These are phyloP conservation scores for Cantharis rufa DNA, from an alignment of 2,888 invertebrate genomes.

Conservation along the genomic window DNA sequence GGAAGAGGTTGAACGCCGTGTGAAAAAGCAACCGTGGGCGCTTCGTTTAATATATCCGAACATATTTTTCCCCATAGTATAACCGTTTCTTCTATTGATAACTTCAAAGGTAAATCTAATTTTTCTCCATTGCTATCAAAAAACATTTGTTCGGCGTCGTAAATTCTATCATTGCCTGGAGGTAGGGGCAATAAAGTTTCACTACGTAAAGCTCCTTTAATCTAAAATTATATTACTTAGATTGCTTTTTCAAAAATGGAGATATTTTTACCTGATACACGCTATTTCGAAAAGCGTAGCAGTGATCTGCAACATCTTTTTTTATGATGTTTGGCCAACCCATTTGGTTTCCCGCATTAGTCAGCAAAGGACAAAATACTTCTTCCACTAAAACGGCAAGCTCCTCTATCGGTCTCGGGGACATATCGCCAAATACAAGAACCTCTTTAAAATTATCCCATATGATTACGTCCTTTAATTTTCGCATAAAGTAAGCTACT, in stretches of 20 bases:
- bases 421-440: slow-evolving; percentile 72
- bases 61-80: slow-evolving; percentile 78
- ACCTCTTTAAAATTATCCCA: slow-evolving; percentile 60
- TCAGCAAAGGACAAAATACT: slow-evolving; percentile 72
- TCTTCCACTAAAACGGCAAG: slow-evolving; percentile 71
- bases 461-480: slow-evolving; percentile 64
- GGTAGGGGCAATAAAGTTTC: slow-evolving; percentile 88
- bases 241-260: not conserved
- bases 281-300: slow-evolving; percentile 69
- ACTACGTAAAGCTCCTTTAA: slow-evolving; percentile 83
- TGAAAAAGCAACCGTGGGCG: slow-evolving; percentile 71
- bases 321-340: slow-evolving; percentile 76
- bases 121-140: slow-evolving; percentile 60
- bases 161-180: slow-evolving; percentile 71
- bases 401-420: slow-evolving; percentile 72
- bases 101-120: slow-evolving; percentile 73
- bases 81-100: slow-evolving; percentile 81
- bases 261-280: slow-evolving; percentile 63
- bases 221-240: slow-evolving; percentile 37
- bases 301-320: slow-evolving; percentile 72
- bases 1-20: slow-evolving; percentile 75
- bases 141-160: slow-evolving; percentile 61
- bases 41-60: slow-evolving; percentile 77
- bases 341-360: slow-evolving; percentile 70
- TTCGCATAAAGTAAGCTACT: slow-evolving; percentile 78